Evolutionary conservation across 2,888 invertebrate genomes (phyloP), one percentile per base, ranked within the genome.

Genomic region (Cyclophora punctaria): DNA sequence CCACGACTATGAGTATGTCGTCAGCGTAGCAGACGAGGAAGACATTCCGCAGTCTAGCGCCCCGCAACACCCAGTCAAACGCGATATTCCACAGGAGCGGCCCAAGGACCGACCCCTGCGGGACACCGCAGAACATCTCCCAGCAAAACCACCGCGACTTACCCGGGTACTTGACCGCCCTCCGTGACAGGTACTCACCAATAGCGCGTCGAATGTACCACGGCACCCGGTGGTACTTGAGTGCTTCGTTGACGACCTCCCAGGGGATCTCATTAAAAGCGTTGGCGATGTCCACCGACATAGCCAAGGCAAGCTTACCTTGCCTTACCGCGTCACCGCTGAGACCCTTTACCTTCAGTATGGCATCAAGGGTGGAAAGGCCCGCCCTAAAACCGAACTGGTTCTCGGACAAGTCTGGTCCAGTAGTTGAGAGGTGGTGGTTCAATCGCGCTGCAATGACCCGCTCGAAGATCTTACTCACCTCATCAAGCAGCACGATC

Each of bases 61-160:
- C 55, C 3, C 56, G 44, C 44, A 61, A 34, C 5, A 52, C 55
- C 48, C 51, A 55, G 43, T 61, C 57, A 34, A 53, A 64, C 0
- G 56, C 60, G 37, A 62, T 47, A 46, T 60, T 62, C 60, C 62
- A 61, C 47, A 58, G 46, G 35, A 59, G 53, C 3, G 57, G 60
- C 3, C 60, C 57, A 2, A 58, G 45, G 3, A 58, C 56, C 33
- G 58, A 52, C 41, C 59, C 55, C 48, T 58, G 55, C 46, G 57
- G 62, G 48, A 59, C 55, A 46, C 63, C 57, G 48, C 58, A 56
- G 0, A 45, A n/a, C 48, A 53, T 43, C 3, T n/a, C 5, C 5
- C n/a, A 3, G 37, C 20, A 20, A 20, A 20, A 1, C 5, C 35
- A 0, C n/a, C 48, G 34, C 0, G 3, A 5, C 41, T 41, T 41